Evolutionary conservation across 2,113 vertebrate species (phyloP).

Genomic region (Marcusenius ussheri): DNA sequence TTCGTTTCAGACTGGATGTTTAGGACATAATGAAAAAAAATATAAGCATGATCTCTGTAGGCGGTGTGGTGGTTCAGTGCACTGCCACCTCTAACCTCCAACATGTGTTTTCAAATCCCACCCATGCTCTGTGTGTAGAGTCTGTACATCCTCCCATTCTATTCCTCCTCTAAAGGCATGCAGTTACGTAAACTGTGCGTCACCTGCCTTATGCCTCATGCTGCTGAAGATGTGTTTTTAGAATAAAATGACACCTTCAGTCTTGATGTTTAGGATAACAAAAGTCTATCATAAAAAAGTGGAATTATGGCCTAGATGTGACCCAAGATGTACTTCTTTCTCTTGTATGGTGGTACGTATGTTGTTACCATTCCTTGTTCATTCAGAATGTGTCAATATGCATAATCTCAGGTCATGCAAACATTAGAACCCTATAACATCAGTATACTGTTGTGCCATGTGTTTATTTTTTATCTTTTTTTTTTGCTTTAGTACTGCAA

Average conservation of each 20-base stretch:
- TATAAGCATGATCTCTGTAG: background rate
- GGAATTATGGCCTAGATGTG: background rate
- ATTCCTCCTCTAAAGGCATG: background rate
- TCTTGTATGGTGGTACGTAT: background rate
- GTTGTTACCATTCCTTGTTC: background rate
- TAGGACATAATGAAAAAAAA: background rate
- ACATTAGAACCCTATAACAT: background rate
- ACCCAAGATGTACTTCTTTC: background rate
- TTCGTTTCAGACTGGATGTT: background rate
- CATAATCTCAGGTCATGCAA: constrained; percentile 5
- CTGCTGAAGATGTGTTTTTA: background rate
- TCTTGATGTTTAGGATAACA: background rate
- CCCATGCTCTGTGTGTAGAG: background rate
- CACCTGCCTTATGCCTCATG: background rate
- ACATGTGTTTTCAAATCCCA: background rate
- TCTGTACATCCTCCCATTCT: background rate
- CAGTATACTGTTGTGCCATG: background rate
- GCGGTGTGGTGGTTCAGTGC: background rate
- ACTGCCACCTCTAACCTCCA: background rate
- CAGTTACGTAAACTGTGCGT: background rate
- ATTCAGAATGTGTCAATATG: background rate
- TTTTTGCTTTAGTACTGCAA: constrained; percentile 29
- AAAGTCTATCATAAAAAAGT: background rate
- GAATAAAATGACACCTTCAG: background rate
- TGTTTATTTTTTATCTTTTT: background rate